A percentile compares a stretch with the other conserved stretches of the same genome.
phyloP scores from a whole-genome alignment of 2,888 invertebrate species.

The Agriopis leucophaearia region DNA sequence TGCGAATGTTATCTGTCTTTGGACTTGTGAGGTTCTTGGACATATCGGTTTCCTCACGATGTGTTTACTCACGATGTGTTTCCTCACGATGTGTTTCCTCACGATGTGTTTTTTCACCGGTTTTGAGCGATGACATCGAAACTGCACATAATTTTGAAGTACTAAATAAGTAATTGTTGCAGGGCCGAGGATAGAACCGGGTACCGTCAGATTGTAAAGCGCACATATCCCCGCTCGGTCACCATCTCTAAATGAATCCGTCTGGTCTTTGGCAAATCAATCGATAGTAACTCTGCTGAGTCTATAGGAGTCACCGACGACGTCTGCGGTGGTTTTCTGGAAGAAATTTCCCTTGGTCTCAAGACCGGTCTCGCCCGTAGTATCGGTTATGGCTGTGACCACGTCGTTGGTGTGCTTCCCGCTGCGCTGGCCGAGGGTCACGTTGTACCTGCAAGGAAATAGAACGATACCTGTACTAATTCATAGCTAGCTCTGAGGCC shows the following conservation, averaged over 20 bases:
- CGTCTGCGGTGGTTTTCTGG: conserved; percentile 66
- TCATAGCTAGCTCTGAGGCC: too few relatives aligned
- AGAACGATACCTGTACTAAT: too few relatives aligned
- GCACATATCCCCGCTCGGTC: too few relatives aligned
- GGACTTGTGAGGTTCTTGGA: background rate
- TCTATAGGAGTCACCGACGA: conserved; percentile 77
- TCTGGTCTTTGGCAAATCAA: conserved; percentile 44
- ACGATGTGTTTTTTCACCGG: too few relatives aligned
- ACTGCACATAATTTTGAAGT: too few relatives aligned
- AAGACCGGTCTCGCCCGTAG: conserved; percentile 71
- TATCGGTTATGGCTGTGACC: conserved; percentile 71
- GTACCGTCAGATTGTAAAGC: too few relatives aligned
- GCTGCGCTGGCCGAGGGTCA: conserved; percentile 69
- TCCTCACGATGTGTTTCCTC: too few relatives aligned
- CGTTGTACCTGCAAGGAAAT: conserved; percentile 65
- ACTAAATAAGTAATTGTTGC: too few relatives aligned
- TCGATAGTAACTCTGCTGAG: conserved; percentile 74
- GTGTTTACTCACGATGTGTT: too few relatives aligned
- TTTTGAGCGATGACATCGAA: too few relatives aligned
- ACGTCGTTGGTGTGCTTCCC: conserved; percentile 77
- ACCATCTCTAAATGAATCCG: background rate
- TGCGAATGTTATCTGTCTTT: background rate
- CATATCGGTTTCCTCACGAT: too few relatives aligned
- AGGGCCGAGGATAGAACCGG: too few relatives aligned
- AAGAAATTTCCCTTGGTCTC: conserved; percentile 72